These are phyloP conservation scores for Hippocampus zosterae DNA, from an alignment of 2,113 vertebrate species.

Conservation along the genomic window DNA sequence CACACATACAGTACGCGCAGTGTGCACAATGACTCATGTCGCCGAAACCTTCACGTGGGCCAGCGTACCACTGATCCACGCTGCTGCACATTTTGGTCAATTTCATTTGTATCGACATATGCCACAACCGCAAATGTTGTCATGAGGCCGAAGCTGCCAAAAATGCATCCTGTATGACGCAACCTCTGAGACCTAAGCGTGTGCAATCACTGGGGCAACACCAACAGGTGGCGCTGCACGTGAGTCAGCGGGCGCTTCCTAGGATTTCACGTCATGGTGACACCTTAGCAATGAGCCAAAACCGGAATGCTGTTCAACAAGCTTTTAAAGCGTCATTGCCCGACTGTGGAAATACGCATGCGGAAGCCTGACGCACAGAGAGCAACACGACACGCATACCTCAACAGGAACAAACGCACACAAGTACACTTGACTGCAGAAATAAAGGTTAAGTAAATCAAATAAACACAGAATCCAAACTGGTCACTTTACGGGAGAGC, in stretches of 20 bases:
- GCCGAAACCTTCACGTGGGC: not conserved
- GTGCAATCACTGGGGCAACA: not conserved
- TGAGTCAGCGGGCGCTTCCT: not conserved
- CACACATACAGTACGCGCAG: not conserved
- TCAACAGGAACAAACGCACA: slow-evolving; percentile 5
- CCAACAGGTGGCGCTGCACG: slow-evolving; percentile 28
- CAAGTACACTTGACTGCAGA: not conserved
- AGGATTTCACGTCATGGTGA: slow-evolving; percentile 10
- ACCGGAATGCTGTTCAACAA: slow-evolving; percentile 49
- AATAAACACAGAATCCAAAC: not conserved
- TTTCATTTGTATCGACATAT: not conserved
- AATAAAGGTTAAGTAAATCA: slow-evolving; percentile 6
- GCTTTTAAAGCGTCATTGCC: slow-evolving; percentile 25
- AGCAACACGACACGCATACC: not conserved
- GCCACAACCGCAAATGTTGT: not conserved
- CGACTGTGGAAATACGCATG: slow-evolving; percentile 14
- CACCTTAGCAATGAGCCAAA: not conserved
- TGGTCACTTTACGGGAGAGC: not conserved
- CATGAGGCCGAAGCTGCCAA: not conserved
- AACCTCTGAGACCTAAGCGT: not conserved
- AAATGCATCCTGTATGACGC: not conserved
- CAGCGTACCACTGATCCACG: not conserved
- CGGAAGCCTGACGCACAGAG: slow-evolving; percentile 11
- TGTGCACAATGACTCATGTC: not conserved
- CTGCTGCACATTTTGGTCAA: not conserved